phyloP scores from a whole-genome alignment of 30 jellyfish, hydroid and myxozoan species.

The Hydractinia symbiolongicarpus region DNA sequence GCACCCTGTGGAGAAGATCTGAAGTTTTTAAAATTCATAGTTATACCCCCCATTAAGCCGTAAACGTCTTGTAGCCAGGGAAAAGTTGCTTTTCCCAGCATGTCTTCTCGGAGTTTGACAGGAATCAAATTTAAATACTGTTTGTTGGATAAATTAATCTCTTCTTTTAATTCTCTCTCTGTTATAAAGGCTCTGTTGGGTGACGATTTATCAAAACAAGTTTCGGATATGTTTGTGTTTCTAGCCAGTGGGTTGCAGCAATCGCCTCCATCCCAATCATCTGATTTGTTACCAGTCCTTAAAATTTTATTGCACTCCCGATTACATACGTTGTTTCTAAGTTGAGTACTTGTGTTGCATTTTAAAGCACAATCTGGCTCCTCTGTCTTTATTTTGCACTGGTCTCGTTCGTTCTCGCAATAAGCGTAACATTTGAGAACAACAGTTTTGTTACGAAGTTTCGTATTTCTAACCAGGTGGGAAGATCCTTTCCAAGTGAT shows the following conservation, averaged over 20 bases:
- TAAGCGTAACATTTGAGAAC: conserved; percentile 21
- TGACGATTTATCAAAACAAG: conserved; percentile 41
- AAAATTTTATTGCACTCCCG: conserved; percentile 19
- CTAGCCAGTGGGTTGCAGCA: conserved; percentile 14
- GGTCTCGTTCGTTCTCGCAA: conserved; percentile 19
- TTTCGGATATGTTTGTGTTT: conserved; percentile 23
- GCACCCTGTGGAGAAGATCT: conserved; percentile 31
- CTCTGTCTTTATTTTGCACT: no score
- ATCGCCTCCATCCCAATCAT: conserved; percentile 48
- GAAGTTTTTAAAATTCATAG: conserved; percentile 39
- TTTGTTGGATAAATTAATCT: conserved; percentile 38
- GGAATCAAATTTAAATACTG: conserved; percentile 39
- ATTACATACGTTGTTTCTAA: conserved; percentile 32
- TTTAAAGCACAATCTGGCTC: no score
- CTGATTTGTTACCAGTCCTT: neutral
- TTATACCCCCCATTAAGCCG: conserved; percentile 68
- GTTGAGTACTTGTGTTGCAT: neutral
- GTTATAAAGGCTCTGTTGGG: conserved; percentile 32
- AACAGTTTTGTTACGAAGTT: conserved; percentile 30
- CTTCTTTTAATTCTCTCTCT: conserved; percentile 32
- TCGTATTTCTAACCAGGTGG: conserved; percentile 35
- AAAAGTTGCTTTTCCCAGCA: conserved; percentile 57
- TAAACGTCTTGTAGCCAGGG: conserved; percentile 65
- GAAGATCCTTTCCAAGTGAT: conserved; percentile 49
- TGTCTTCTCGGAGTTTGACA: conserved; percentile 1